Base-by-base conservation (phyloP, 2,888 invertebrate species). In the Magallana nippona region DNA sequence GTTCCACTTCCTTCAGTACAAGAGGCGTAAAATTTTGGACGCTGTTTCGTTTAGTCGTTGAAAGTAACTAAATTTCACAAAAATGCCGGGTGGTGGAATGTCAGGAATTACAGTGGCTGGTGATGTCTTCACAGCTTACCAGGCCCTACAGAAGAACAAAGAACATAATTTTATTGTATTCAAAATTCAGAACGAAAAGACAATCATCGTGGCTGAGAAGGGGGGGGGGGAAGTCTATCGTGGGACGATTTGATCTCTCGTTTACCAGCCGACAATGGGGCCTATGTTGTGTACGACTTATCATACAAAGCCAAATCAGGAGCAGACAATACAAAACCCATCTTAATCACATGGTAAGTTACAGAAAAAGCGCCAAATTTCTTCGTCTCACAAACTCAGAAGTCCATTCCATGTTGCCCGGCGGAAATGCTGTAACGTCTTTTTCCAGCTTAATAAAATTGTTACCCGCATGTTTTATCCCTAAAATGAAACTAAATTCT, bases 71-170 rank as follows among this genome's bases (percentile, higher is more conserved):
- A 27, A 27, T 27, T 63, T 63, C 11, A 27, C 27, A 10, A 71
- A 71, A 27, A 71, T 71, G 71, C 32, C 71, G 71, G 32, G 71
- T 71, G 71, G 71, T 71, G 71, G 71, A 71, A 71, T 71, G 71
- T 71, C 71, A 13, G 71, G 71, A 71, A 22, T 71, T 71, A 71
- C 71, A 22, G 71, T 71, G 71, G 71, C 71, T 11, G 71, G 32
- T 27, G 71, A 71, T 27, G 71, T 15, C 15, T 10, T 71, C 15
- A 27, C 71, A 27, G 71, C 27, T 71, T 71, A 27, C 32, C 71
- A 71, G 32, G 19, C 11, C 11, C 32, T 71, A 71, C 22, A 71
- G 22, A 22, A 71, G 71, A 27, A 71, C 71, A 71, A 13, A 13
- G 13, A 71, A 32, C 27, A 71, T 27, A 71, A 15, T 27, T 71